Evolutionary conservation across 2,797 vertebrate genomes (phyloP).

Genomic region (Malacoraja senta): DNA sequence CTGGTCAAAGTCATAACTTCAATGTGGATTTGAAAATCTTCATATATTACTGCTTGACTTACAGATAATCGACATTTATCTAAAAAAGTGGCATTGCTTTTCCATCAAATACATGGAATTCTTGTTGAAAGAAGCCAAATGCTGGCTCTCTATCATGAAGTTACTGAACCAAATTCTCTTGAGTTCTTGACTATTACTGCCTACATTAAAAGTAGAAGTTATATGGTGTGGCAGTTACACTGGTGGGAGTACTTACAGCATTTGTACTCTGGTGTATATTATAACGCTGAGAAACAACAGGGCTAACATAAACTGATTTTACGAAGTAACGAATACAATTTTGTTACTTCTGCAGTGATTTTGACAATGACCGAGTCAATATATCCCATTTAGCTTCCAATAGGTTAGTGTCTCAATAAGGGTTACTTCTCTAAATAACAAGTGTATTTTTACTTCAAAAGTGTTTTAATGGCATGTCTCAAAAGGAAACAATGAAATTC

Average conservation of each 20-base stretch:
- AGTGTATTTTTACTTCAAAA: neutral
- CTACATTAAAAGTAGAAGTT: conserved; percentile 42
- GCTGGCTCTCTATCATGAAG: neutral
- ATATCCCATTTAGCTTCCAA: conserved; percentile 43
- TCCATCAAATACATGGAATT: too few species aligned
- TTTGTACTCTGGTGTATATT: conserved; percentile 40
- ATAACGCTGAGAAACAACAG: conserved; percentile 37
- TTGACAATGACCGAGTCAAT: conserved; percentile 44
- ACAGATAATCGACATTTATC: neutral
- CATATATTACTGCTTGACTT: neutral
- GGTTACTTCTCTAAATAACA: conserved; percentile 47
- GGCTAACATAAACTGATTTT: conserved; percentile 42
- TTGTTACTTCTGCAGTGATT: conserved; percentile 45
- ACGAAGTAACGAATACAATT: conserved; percentile 41
- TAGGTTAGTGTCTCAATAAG: conserved; percentile 42
- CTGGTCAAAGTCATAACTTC: neutral
- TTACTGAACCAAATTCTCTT: neutral
- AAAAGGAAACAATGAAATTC: too few species aligned
- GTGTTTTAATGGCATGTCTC: too few species aligned
- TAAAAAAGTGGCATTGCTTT: neutral
- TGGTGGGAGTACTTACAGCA: conserved; percentile 36
- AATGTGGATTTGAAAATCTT: neutral
- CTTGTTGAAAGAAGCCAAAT: neutral
- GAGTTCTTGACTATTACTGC: neutral
- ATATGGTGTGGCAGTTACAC: conserved; percentile 35